Evolutionary conservation across 1,140 invertebrate genomes (phyloP), one percentile per base, ranked within the genome.

Genomic region (Drosophila trapezifrons): DNA sequence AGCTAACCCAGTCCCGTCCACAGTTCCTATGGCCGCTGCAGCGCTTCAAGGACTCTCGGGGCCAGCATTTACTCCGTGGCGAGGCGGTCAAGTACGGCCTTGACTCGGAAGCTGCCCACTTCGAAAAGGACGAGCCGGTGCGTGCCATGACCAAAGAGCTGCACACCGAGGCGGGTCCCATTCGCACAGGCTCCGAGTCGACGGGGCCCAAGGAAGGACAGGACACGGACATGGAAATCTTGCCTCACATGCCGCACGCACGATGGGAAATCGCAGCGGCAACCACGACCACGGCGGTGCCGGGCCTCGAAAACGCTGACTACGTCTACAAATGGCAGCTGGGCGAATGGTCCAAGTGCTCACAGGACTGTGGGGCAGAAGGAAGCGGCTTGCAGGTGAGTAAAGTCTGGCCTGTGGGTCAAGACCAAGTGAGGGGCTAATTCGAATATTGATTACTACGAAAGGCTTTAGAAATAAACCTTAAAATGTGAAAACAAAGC

Each of bases 271-370:
- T 66, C 20, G 66, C 82, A 55, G 49, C 57, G 43, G 25, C 25
- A 29, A 45, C 52, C 56, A 45, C 55, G 5, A 57, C 67, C 25
- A 49, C 62, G 45, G n/a, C 63, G 12, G 38, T 38, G 40, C 62
- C 84, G 9, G 59, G 54, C 37, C 17, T 32, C 2, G 45, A 62
- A 10, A 64, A 18, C 38, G 94, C 94, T 40, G 93, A 94, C 62
- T 92, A 95, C 64, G 93, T 95, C 80, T 97, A 96, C 86, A 94
- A 95, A 78, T 98, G 97, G 97, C 93, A 95, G 67, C 94, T 96
- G 7, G 95, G 96, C 2, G 94, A 96, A 27, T 98, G 97, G 97
- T 97, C 97, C 2, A 93, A 94, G 29, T 99, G 98, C 92, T 97
- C 96, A 3, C 95, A 96, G 80, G 95, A 95, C 10, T 99, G 98